Percentiles rank a stretch among this genome's conserved stretches.
These are phyloP conservation scores for Drosophila gunungcola DNA, from an alignment of 1,140 invertebrate genomes.

Conservation along the genomic window DNA sequence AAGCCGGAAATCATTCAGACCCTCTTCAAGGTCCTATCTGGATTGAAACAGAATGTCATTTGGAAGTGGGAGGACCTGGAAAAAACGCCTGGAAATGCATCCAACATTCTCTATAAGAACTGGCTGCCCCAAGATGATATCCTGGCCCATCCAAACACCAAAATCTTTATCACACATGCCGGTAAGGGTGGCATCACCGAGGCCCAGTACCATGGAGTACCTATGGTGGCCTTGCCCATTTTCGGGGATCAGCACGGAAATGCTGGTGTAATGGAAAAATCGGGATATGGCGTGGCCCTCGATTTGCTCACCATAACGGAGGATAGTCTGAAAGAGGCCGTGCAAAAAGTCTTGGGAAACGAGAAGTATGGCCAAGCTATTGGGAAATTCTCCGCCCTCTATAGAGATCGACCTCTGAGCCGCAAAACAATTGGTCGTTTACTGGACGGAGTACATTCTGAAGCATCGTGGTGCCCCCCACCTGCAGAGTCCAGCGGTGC, in stretches of 20 bases:
- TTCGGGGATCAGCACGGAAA: slow-evolving; percentile 88
- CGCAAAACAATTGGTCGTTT: slow-evolving; percentile 84
- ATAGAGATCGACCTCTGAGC: slow-evolving; percentile 75
- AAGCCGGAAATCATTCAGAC: slow-evolving; percentile 79
- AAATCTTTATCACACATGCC: slow-evolving; percentile 90
- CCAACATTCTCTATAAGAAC: slow-evolving; percentile 88
- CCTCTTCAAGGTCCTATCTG: slow-evolving; percentile 85
- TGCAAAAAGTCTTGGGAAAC: slow-evolving; percentile 65
- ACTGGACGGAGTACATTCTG: slow-evolving; percentile 85
- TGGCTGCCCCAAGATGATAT: slow-evolving; percentile 91
- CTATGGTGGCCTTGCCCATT: slow-evolving; percentile 89
- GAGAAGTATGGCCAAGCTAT: slow-evolving; percentile 52
- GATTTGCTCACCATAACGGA: slow-evolving; percentile 81
- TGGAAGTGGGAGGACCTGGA: slow-evolving; percentile 87
- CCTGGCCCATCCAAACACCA: slow-evolving; percentile 88
- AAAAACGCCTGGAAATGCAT: slow-evolving; percentile 86
- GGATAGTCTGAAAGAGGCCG: slow-evolving; percentile 55
- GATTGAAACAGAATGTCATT: slow-evolving; percentile 86
- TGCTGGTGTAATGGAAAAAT: slow-evolving; percentile 81
- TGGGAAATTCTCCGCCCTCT: slow-evolving; percentile 56
- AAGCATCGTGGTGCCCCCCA: slow-evolving; percentile 85
- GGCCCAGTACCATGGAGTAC: slow-evolving; percentile 89
- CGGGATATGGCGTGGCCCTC: slow-evolving; percentile 85
- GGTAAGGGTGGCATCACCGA: slow-evolving; percentile 90
- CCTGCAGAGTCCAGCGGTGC: slow-evolving; percentile 70